Evolutionary conservation across 2,113 vertebrate species (phyloP).

Genomic region (Mustela nigripes): DNA sequence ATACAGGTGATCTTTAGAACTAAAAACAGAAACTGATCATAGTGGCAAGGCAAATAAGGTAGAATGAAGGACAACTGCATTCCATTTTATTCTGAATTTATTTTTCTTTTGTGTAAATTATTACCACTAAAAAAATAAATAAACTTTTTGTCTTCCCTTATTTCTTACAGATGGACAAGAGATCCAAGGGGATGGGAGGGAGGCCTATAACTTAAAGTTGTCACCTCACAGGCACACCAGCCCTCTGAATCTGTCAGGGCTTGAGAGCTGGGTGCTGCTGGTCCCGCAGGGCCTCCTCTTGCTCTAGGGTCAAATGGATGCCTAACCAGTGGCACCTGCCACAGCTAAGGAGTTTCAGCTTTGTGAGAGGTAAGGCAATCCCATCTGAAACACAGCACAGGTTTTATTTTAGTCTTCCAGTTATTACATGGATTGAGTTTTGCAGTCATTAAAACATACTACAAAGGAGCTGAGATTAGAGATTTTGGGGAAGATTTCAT

Average conservation of each 20-base stretch:
- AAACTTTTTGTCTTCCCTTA: not conserved
- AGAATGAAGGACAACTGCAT: not conserved
- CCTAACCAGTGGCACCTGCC: not conserved
- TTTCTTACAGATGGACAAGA: not conserved
- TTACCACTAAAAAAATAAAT: not conserved
- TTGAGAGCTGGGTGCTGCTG: fast-evolving
- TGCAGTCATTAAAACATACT: not conserved
- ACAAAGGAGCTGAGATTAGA: not conserved
- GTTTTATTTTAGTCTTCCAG: not conserved
- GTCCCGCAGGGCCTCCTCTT: not conserved
- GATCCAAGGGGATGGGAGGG: not conserved
- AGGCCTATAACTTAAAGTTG: not conserved
- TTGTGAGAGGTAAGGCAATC: not conserved
- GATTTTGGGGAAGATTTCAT: not conserved
- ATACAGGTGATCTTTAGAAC: not conserved
- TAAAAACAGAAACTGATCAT: not conserved
- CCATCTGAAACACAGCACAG: not conserved
- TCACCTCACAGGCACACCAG: not conserved
- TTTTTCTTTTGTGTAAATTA: not conserved
- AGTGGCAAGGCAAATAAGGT: not conserved
- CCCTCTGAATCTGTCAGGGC: not conserved
- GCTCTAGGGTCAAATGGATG: not conserved
- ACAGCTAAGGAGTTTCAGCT: not conserved
- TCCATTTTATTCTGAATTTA: not conserved
- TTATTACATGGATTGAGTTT: not conserved